Evolutionary conservation across 2,888 invertebrate species (phyloP).

Genomic region (Netelia inedita): DNA sequence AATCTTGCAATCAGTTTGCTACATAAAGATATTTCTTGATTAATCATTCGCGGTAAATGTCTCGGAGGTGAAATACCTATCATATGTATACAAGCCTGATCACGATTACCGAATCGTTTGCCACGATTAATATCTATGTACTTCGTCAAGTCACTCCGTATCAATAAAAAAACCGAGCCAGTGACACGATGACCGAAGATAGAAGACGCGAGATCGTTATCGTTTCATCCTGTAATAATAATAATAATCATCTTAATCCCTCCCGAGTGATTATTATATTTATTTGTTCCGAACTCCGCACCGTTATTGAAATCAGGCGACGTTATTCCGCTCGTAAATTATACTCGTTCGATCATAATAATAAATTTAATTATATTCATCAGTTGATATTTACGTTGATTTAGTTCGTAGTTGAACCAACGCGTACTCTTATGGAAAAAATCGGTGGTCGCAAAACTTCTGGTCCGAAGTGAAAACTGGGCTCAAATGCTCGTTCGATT

Average conservation of each 20-base stretch:
- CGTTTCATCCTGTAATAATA: slow-evolving; percentile 50
- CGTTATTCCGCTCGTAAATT: slow-evolving; percentile 5
- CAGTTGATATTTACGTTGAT: neutral
- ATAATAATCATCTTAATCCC: slow-evolving; percentile 9
- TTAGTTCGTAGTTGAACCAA: neutral
- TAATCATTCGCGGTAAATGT: slow-evolving; percentile 21
- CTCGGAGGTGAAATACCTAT: slow-evolving; percentile 23
- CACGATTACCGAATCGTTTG: slow-evolving; percentile 8
- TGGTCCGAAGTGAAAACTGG: too few relatives aligned
- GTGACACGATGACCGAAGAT: slow-evolving; percentile 37
- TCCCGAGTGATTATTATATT: neutral
- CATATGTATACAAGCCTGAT: neutral
- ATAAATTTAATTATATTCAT: neutral
- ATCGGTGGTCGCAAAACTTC: too few relatives aligned
- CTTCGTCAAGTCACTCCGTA: slow-evolving; percentile 21
- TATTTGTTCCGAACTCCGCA: neutral
- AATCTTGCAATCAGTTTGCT: neutral
- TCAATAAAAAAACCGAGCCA: slow-evolving; percentile 13
- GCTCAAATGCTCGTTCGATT: too few relatives aligned
- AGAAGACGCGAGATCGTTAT: slow-evolving; percentile 47
- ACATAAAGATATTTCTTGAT: slow-evolving; percentile 43
- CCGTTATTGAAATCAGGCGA: neutral
- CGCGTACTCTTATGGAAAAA: neutral
- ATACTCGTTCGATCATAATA: neutral
- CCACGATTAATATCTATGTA: slow-evolving; percentile 16